Conservation (phyloP, 2,888 invertebrate species). For the Cryptocephalus moraei region DNA sequence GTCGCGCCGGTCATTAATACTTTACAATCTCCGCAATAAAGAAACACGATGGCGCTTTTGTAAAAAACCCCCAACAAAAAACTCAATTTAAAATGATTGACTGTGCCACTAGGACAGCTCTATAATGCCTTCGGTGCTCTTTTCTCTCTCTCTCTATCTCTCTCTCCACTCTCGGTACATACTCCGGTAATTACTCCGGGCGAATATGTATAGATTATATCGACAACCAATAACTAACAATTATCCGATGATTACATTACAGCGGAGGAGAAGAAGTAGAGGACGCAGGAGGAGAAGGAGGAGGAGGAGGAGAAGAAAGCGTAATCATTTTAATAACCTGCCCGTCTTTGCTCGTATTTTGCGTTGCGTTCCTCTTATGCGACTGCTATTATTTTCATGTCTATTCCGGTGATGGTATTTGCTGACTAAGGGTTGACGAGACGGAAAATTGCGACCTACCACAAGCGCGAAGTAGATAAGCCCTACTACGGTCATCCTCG, state of each 20-base stretch:
- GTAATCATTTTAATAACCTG: slow-evolving; percentile 18
- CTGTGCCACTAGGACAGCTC: slow-evolving; percentile 14
- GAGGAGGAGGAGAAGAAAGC: slow-evolving; percentile 10
- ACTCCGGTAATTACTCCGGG: slow-evolving; percentile 12
- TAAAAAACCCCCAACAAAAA: slow-evolving; percentile 1
- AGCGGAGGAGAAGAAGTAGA: background rate
- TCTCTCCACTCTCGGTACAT: slow-evolving; percentile 2
- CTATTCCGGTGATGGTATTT: background rate
- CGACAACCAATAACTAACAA: slow-evolving; percentile 18
- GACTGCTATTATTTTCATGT: slow-evolving; percentile 4
- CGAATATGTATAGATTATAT: slow-evolving; percentile 17
- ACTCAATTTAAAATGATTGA: slow-evolving; percentile 10
- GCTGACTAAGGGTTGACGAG: too few species aligned
- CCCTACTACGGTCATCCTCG: too few species aligned
- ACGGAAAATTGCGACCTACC: too few species aligned
- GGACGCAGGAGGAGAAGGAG: too few species aligned
- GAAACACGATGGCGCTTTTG: background rate
- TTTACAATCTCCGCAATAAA: background rate
- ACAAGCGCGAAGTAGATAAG: too few species aligned
- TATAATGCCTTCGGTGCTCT: slow-evolving; percentile 7
- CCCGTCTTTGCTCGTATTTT: slow-evolving; percentile 7
- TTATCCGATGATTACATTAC: slow-evolving; percentile 16
- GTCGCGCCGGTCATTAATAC: background rate
- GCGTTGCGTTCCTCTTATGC: slow-evolving; percentile 1
- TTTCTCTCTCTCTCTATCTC: background rate